These are phyloP conservation scores for Petrolisthes cinctipes DNA, from an alignment of 2,888 invertebrate species.

Conservation along the genomic window DNA sequence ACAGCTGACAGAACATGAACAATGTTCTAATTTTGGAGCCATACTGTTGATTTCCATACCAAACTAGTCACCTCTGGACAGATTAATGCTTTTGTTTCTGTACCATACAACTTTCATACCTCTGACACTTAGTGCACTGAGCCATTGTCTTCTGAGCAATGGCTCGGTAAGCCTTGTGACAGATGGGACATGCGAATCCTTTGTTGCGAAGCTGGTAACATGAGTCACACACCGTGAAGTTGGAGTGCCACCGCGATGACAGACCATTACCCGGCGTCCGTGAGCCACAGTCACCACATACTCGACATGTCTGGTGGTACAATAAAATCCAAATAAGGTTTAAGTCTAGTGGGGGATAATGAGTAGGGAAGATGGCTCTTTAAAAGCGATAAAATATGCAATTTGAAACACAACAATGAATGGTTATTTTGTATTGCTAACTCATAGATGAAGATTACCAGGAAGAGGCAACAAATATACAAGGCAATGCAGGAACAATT, in stretches of 20 bases:
- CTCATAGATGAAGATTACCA: too few species aligned
- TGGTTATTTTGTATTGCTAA: too few species aligned
- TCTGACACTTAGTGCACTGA: conserved; percentile 88
- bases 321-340: neutral
- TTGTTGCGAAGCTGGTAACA: conserved; percentile 98
- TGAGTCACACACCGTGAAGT: conserved; percentile 97
- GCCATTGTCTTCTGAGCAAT: conserved; percentile 96
- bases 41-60: too few species aligned
- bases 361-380: too few species aligned
- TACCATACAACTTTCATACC: conserved; percentile 72
- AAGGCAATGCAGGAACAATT: too few species aligned
- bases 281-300: conserved; percentile 96
- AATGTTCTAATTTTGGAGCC: too few species aligned
- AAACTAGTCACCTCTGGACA: too few species aligned
- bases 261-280: conserved; percentile 94
- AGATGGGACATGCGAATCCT: conserved; percentile 93
- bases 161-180: conserved; percentile 93
- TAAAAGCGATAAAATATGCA: neutral
- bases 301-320: conserved; percentile 79
- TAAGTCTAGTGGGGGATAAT: too few species aligned
- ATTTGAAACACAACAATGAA: neutral
- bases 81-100: too few species aligned
- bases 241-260: conserved; percentile 96
- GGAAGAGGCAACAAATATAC: too few species aligned
- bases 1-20: too few species aligned